These are phyloP conservation scores for Murina feae DNA, from an alignment of 2,113 vertebrate species.

Conservation along the genomic window DNA sequence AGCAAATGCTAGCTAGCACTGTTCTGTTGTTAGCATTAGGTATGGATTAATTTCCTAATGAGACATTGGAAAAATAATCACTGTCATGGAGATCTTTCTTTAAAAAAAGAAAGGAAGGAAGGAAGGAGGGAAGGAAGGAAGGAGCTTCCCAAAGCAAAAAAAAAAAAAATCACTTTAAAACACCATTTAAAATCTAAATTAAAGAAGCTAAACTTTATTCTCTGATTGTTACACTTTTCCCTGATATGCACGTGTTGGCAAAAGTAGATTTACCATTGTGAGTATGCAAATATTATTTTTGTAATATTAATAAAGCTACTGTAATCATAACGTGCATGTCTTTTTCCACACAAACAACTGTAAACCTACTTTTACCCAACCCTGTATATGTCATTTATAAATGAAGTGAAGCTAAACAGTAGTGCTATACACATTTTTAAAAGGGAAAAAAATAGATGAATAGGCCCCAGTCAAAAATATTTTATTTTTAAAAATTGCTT, in stretches of 20 bases:
- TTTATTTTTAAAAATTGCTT: background rate
- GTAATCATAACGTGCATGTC: background rate
- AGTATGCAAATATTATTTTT: background rate
- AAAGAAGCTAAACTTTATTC: background rate
- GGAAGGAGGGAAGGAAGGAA: background rate
- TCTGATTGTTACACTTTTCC: background rate
- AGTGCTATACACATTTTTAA: background rate
- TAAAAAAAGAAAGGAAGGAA: background rate
- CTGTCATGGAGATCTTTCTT: background rate
- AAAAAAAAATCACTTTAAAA: background rate
- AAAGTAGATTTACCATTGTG: background rate
- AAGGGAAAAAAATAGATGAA: background rate
- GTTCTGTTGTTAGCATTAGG: background rate
- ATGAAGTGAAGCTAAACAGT: background rate
- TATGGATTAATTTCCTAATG: background rate
- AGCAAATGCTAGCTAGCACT: background rate
- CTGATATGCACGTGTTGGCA: background rate
- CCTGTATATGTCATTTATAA: background rate
- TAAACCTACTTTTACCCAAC: background rate
- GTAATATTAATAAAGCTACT: background rate
- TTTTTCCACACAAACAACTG: background rate
- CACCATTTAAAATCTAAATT: background rate
- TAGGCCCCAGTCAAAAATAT: background rate
- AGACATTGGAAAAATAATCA: background rate
- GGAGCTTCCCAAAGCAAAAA: background rate